Evolutionary conservation across 2,888 invertebrate genomes (phyloP).

Genomic region (Platerodrilus igneus): DNA sequence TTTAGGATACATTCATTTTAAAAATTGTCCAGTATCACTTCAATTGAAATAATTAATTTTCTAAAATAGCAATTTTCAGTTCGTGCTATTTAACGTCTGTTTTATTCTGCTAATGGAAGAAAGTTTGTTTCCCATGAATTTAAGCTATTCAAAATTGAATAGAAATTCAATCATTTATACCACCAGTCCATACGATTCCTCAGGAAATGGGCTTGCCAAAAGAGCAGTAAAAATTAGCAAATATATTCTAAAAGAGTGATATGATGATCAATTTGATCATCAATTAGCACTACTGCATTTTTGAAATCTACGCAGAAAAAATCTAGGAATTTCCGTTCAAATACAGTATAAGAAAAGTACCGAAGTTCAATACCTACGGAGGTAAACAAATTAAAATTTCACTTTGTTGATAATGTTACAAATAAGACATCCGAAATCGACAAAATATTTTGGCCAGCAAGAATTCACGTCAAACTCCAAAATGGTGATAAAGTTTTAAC

Average conservation of each 20-base stretch:
- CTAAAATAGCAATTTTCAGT: constrained; percentile 11
- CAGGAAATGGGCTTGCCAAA: constrained; percentile 10
- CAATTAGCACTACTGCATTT: constrained; percentile 5
- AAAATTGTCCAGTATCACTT: constrained; percentile 1
- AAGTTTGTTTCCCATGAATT: constrained; percentile 13
- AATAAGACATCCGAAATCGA: too few relatives aligned
- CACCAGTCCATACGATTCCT: constrained; percentile 11
- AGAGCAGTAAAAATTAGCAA: constrained; percentile 4
- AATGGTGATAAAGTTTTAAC: too few relatives aligned
- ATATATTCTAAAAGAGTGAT: constrained; percentile 7
- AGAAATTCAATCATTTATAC: constrained; percentile 9
- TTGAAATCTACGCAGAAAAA: too few relatives aligned
- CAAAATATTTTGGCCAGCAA: too few relatives aligned
- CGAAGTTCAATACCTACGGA: too few relatives aligned
- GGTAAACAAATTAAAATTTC: too few relatives aligned
- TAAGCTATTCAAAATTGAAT: constrained; percentile 2
- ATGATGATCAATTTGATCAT: constrained; percentile 1
- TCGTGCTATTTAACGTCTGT: constrained; percentile 11
- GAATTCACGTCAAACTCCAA: too few relatives aligned
- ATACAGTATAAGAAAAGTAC: too few relatives aligned
- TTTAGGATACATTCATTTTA: constrained; percentile 14
- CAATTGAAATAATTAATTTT: constrained; percentile 2
- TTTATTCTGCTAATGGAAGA: constrained; percentile 10
- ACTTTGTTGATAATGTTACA: too few relatives aligned
- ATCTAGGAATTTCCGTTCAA: too few relatives aligned